A percentile compares a stretch with the other conserved stretches of the same genome.
These are phyloP conservation scores for Borostomias antarcticus DNA, from an alignment of 2,797 vertebrate species.

Conservation along the genomic window DNA sequence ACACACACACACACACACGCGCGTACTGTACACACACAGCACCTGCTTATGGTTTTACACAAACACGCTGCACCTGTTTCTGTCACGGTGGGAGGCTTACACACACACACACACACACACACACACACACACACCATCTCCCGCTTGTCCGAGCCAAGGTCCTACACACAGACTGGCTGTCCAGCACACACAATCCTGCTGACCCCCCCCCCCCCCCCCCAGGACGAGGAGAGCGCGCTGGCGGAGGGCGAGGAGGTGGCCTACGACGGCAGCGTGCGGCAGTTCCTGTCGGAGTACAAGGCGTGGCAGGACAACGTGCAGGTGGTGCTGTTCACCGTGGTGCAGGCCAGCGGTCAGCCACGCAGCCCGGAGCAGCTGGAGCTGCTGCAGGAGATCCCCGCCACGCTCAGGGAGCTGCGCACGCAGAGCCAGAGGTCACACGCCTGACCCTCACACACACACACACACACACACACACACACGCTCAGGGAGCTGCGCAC, in stretches of 20 bases:
- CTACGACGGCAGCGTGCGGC: conserved; percentile 94
- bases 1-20: neutral
- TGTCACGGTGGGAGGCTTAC: too few species aligned
- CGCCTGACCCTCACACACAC: too few species aligned
- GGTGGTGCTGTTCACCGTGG: conserved; percentile 93
- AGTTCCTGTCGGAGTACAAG: conserved; percentile 96
- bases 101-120: neutral
- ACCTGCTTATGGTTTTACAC: neutral
- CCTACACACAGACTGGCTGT: too few species aligned
- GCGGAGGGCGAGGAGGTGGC: conserved; percentile 93
- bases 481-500: neutral
- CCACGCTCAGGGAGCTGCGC: conserved; percentile 92
- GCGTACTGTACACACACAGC: neutral
- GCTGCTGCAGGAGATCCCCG: conserved; percentile 94
- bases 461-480: neutral
- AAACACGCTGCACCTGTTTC: too few species aligned
- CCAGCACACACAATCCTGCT: neutral
- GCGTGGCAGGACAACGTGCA: conserved; percentile 99
- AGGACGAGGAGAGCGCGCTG: conserved; percentile 96
- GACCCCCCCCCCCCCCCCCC: neutral
- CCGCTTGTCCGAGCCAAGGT: neutral
- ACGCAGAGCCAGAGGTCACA: conserved; percentile 91
- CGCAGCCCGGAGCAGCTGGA: conserved; percentile 91
- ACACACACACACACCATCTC: too few species aligned
- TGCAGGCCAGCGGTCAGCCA: conserved; percentile 93